Evolutionary conservation across 2,888 invertebrate species (phyloP).

Genomic region (Pyrrhosoma nymphula): DNA sequence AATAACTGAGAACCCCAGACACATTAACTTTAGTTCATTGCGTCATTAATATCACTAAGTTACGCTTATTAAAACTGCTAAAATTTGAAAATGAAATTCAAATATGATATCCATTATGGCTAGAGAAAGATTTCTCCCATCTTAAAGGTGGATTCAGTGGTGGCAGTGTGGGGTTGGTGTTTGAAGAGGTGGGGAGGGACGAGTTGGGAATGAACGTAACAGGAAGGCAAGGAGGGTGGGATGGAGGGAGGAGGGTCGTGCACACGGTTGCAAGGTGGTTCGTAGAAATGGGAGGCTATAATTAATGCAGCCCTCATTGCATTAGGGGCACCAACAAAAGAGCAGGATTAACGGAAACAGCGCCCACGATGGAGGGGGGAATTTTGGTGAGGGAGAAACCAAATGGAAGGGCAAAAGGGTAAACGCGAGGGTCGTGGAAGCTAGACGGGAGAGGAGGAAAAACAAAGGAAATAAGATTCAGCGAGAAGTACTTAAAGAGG

Average conservation of each 20-base stretch:
- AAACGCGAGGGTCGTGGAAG: neutral
- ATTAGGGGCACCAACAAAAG: neutral
- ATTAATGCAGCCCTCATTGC: constrained; percentile 18
- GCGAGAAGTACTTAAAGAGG: neutral
- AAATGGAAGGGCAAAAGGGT: neutral
- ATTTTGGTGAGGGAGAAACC: neutral
- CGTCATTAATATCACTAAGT: too few relatives aligned
- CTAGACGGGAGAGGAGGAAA: neutral
- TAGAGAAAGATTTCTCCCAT: too few relatives aligned
- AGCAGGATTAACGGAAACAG: neutral
- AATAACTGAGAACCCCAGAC: too few relatives aligned
- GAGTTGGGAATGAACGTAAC: too few relatives aligned
- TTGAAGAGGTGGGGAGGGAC: too few relatives aligned
- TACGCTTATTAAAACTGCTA: too few relatives aligned
- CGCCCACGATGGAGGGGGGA: neutral
- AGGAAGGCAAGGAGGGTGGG: neutral
- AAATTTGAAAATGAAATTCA: too few relatives aligned
- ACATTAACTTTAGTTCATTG: too few relatives aligned
- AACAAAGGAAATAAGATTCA: neutral
- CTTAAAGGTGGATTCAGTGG: too few relatives aligned
- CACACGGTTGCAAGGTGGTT: neutral
- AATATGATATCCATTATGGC: too few relatives aligned
- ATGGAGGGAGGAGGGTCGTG: neutral
- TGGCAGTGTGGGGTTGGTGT: too few relatives aligned
- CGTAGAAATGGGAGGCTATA: neutral